phyloP scores from a whole-genome alignment of 2,797 vertebrate genomes.

The Artibeus lituratus region DNA sequence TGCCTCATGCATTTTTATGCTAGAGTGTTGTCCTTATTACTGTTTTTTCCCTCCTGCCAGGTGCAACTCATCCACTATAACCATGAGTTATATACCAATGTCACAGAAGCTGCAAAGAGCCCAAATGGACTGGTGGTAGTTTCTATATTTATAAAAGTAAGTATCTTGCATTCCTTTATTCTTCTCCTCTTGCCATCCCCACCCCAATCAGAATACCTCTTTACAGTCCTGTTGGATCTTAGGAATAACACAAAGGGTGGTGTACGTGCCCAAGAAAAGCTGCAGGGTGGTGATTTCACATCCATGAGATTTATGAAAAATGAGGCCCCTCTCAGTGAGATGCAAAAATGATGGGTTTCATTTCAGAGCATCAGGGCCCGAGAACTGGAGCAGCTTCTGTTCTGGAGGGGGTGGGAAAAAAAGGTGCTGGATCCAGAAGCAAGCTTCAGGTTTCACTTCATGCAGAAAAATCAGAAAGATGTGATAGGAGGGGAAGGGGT shows the following conservation, averaged over 20 bases:
- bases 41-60: conserved; percentile 79
- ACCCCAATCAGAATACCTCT: neutral
- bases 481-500: neutral
- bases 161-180: conserved; percentile 65
- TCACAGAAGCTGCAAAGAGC: conserved; percentile 98
- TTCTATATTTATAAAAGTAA: conserved; percentile 99
- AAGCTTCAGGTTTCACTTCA: neutral
- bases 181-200: neutral
- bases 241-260: neutral
- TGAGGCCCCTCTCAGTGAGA: neutral
- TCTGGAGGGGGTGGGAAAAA: neutral
- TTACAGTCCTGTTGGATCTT: neutral
- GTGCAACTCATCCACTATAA: conserved; percentile 99
- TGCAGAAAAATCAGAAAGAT: neutral
- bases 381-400: neutral
- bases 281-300: neutral
- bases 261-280: neutral
- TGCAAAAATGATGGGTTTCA: neutral
- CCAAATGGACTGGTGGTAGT: conserved; percentile 98
- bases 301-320: neutral
- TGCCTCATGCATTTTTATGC: neutral
- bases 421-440: neutral
- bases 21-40: neutral
- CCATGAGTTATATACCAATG: conserved; percentile 97
- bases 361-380: neutral